Percentiles rank a stretch among this genome's conserved stretches.
Evolutionary conservation across 2,113 vertebrate genomes (phyloP).

Genomic region (Benitochromis conjunctus): DNA sequence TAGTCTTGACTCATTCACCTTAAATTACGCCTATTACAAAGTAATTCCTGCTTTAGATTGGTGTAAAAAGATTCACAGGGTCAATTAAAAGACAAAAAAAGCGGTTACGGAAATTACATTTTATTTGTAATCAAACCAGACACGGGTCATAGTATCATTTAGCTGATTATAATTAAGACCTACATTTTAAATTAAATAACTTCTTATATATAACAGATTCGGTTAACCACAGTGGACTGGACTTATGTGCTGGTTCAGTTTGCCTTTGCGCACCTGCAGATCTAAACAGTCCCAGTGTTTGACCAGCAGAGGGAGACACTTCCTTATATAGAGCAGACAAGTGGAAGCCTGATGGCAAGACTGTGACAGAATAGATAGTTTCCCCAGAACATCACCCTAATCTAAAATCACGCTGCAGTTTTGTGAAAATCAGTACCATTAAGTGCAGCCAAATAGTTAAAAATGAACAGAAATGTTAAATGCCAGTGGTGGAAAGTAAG

Average conservation of each 20-base stretch:
- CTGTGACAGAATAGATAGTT: not conserved
- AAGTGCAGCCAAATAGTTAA: not conserved
- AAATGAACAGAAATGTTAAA: not conserved
- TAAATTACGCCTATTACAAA: not conserved
- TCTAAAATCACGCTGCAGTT: not conserved
- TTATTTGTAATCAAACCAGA: not conserved
- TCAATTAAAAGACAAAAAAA: not conserved
- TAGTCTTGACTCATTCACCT: conserved; percentile 34
- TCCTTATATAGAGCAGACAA: not conserved
- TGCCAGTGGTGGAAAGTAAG: not conserved
- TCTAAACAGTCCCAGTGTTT: not conserved
- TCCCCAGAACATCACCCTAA: not conserved
- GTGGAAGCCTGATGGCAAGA: not conserved
- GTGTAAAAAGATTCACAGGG: not conserved
- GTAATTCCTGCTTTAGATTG: not conserved
- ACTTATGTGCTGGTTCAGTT: not conserved
- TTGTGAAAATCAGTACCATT: not conserved
- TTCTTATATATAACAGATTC: not conserved
- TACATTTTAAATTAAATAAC: not conserved
- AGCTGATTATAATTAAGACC: not conserved
- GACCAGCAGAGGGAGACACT: conserved; percentile 52
- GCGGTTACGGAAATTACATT: not conserved
- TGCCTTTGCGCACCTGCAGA: conserved; percentile 34
- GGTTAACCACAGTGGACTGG: not conserved
- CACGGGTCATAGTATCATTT: not conserved